Percentiles rank a stretch among this genome's conserved stretches.
These are phyloP conservation scores for Phoxinus dragarum DNA, from an alignment of 2,797 vertebrate species.

Conservation along the genomic window DNA sequence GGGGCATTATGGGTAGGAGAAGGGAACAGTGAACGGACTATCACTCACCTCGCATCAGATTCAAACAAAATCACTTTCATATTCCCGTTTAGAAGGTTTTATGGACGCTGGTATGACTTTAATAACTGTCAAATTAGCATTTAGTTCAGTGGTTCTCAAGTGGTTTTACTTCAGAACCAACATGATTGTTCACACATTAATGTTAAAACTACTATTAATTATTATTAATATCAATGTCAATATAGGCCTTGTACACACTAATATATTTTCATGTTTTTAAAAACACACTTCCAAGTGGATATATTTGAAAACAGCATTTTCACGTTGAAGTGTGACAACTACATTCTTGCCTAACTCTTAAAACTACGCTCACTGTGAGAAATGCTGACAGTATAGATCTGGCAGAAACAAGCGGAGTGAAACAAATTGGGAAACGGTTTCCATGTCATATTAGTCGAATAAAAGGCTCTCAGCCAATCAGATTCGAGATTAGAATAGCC, in stretches of 20 bases:
- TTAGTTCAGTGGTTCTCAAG: not conserved
- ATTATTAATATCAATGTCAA: not conserved
- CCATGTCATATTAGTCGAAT: not conserved
- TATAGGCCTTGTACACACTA: not conserved
- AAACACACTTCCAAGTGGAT: too few species aligned
- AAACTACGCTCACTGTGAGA: not conserved
- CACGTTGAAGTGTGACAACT: not conserved
- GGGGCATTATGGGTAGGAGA: conserved; percentile 13
- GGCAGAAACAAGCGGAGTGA: not conserved
- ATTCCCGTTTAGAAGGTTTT: not conserved
- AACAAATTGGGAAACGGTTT: not conserved
- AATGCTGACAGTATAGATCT: not conserved
- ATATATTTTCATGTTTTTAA: too few species aligned
- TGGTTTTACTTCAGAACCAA: not conserved
- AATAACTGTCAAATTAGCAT: not conserved
- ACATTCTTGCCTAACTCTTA: not conserved
- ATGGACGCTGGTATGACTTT: not conserved
- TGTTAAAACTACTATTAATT: too few species aligned
- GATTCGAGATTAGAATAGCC: too few species aligned
- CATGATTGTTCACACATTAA: not conserved
- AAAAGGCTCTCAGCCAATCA: not conserved
- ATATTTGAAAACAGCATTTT: too few species aligned
- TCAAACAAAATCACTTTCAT: not conserved
- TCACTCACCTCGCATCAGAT: not conserved
- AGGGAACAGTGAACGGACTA: not conserved